A percentile compares a stretch with the other conserved stretches of the same genome.
These are phyloP conservation scores for Nycticorax nycticorax DNA, from an alignment of 2,113 vertebrate genomes.

Conservation along the genomic window DNA sequence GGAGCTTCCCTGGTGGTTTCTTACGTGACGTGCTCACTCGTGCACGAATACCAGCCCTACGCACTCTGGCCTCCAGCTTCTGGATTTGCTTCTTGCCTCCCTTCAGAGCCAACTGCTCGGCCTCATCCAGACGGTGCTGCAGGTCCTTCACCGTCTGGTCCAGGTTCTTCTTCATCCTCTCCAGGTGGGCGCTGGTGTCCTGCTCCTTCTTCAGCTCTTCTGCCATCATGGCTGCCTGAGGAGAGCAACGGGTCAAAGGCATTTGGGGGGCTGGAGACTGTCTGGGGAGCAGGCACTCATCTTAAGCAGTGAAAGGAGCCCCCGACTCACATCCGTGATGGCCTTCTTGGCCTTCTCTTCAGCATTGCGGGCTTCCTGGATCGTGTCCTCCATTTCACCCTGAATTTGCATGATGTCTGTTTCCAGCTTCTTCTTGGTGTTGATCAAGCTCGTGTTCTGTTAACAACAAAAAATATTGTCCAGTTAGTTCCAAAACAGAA, in stretches of 20 bases:
- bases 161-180: slow-evolving; percentile 84
- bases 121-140: slow-evolving; percentile 81
- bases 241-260: background rate
- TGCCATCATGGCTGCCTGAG: slow-evolving; percentile 85
- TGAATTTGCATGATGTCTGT: slow-evolving; percentile 81
- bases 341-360: slow-evolving; percentile 83
- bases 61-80: slow-evolving; percentile 84
- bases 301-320: fast-evolving
- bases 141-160: slow-evolving; percentile 82
- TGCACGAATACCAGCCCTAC: background rate
- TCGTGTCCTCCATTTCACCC: slow-evolving; percentile 84
- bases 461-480: too few species aligned
- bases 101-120: slow-evolving; percentile 81
- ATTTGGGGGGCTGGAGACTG: background rate
- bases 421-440: background rate
- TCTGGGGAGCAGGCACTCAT: too few species aligned
- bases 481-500: too few species aligned
- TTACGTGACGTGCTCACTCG: background rate
- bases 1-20: background rate
- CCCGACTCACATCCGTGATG: slow-evolving; percentile 75
- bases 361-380: slow-evolving; percentile 83
- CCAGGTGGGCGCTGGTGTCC: slow-evolving; percentile 85
- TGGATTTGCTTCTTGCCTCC: slow-evolving; percentile 87
- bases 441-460: background rate
- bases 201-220: slow-evolving; percentile 95